These are phyloP conservation scores for Nomada hirtipes DNA, from an alignment of 2,888 invertebrate genomes.

Conservation along the genomic window DNA sequence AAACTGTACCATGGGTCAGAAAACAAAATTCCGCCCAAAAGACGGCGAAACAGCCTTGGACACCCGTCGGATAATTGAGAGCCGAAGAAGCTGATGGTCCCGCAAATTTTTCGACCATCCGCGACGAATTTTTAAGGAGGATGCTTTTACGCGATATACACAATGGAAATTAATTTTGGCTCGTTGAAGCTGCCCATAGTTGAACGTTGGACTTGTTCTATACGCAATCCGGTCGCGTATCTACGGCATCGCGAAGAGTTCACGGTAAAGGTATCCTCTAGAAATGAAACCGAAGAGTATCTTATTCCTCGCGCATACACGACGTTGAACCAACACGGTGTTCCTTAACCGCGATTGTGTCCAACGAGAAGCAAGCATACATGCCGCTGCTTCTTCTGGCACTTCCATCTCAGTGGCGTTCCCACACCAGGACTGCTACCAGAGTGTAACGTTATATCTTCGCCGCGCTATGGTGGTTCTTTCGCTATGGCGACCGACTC, in stretches of 20 bases:
- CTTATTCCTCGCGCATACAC: constrained; percentile 68
- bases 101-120: background rate
- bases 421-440: constrained; percentile 75
- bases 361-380: constrained; percentile 57
- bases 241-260: constrained; percentile 36
- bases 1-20: constrained; percentile 40
- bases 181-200: background rate
- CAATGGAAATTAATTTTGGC: background rate
- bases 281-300: constrained; percentile 65
- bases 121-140: background rate
- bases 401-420: constrained; percentile 70
- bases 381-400: constrained; percentile 63
- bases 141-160: background rate
- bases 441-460: constrained; percentile 78
- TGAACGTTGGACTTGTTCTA: too few species aligned
- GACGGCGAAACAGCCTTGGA: constrained; percentile 33
- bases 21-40: constrained; percentile 40
- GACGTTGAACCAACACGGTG: constrained; percentile 61
- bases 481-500: constrained; percentile 65
- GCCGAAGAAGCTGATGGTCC: background rate
- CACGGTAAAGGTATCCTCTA: constrained; percentile 52
- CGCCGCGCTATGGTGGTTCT: constrained; percentile 69
- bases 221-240: constrained; percentile 18
- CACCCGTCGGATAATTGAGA: background rate
- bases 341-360: constrained; percentile 72